These are phyloP conservation scores for Melieria picta DNA, from an alignment of 2,888 invertebrate genomes.

Conservation along the genomic window DNA sequence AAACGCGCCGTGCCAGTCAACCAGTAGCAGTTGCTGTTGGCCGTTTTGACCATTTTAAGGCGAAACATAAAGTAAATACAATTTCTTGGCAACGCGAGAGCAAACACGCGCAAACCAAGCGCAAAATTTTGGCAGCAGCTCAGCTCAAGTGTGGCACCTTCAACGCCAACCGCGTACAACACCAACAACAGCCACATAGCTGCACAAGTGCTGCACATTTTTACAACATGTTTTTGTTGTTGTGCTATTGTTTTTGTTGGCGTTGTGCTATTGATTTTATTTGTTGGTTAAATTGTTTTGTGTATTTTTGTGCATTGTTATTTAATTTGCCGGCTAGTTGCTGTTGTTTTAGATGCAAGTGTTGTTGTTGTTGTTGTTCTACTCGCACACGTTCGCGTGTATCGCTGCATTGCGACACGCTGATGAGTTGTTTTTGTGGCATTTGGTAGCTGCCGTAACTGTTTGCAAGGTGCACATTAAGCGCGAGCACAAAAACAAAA, in stretches of 20 bases:
- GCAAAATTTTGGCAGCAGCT: too few species aligned
- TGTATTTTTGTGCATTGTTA: conserved; percentile 13
- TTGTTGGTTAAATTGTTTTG: background rate
- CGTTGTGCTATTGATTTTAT: conserved; percentile 16
- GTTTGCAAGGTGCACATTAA: background rate
- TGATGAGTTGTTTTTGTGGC: conserved; percentile 6
- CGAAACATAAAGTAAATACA: background rate
- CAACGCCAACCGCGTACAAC: too few species aligned
- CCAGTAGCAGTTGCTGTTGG: background rate
- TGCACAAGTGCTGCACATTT: too few species aligned
- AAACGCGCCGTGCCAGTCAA: background rate
- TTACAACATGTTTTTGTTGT: background rate
- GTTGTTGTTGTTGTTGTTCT: conserved; percentile 16
- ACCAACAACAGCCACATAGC: too few species aligned
- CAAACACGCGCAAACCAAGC: too few species aligned
- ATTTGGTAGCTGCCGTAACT: background rate
- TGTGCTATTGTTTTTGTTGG: background rate
- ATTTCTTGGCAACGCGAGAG: background rate
- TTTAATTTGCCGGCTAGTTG: conserved; percentile 16
- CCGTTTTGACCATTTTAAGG: conserved; percentile 4
- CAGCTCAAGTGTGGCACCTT: too few species aligned
- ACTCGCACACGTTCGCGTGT: background rate
- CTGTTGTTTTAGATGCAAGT: background rate
- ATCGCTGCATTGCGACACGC: background rate
- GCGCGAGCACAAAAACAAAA: conserved; percentile 6